phyloP scores from a whole-genome alignment of 2,888 invertebrate genomes.

The Dromius quadrimaculatus region DNA sequence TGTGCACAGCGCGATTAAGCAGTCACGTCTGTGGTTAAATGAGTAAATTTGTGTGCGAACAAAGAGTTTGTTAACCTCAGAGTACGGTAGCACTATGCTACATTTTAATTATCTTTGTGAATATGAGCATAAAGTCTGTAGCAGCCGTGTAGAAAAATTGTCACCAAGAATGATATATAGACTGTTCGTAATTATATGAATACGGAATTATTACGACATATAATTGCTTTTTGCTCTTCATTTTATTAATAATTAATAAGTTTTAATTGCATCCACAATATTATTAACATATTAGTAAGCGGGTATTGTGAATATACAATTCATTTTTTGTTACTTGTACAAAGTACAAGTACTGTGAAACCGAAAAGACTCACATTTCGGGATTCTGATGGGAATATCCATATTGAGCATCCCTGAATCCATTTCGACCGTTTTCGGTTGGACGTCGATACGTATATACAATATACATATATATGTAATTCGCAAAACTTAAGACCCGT shows the following conservation, averaged over 20 bases:
- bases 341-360: too few species aligned
- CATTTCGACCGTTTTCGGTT: too few species aligned
- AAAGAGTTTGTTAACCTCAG: constrained; percentile 48
- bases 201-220: constrained; percentile 16
- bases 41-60: constrained; percentile 46
- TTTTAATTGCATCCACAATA: constrained; percentile 14
- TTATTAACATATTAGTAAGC: too few species aligned
- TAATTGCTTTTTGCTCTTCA: constrained; percentile 24
- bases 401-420: too few species aligned
- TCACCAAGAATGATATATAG: constrained; percentile 41
- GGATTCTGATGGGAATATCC: too few species aligned
- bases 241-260: constrained; percentile 31
- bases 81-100: constrained; percentile 35
- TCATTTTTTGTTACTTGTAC: too few species aligned
- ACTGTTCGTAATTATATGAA: constrained; percentile 33
- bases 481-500: too few species aligned
- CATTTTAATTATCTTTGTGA: constrained; percentile 50
- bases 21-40: constrained; percentile 32
- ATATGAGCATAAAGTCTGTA: constrained; percentile 44
- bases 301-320: too few species aligned
- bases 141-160: constrained; percentile 44
- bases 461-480: too few species aligned
- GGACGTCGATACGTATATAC: too few species aligned
- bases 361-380: too few species aligned
- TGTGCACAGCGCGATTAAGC: constrained; percentile 4